Evolutionary conservation across 2,888 invertebrate species (phyloP), one percentile per base, ranked within the genome.

Genomic region (Scaptomyza reducta): DNA sequence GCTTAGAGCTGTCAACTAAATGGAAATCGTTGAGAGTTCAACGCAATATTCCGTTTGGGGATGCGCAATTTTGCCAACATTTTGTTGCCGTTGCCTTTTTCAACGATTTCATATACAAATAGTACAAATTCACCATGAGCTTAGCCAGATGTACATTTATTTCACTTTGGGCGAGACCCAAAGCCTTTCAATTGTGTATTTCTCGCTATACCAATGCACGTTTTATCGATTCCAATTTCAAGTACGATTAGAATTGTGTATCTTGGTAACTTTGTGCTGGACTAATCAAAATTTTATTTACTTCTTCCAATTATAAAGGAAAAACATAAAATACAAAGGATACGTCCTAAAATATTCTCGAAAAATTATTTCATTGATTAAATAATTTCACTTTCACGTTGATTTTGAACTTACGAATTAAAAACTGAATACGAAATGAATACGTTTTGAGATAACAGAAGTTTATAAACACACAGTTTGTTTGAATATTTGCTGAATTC

Each of bases 1-100:
- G 63, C 73, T 75, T 53, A 40, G 38, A 53, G 65, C 62, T 70
- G 70, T 50, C 47, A 73, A 50, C 60, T 64, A 61, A 66, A 57
- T 70, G 53, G 53, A 64, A 70, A 61, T 56, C 45, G 53, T 42
- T 57, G 31, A 1, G 18, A 58, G 14, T 25, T 62, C 27, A 45
- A 42, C 11, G 10, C 35, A 29, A 31, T 55, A 53, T 49, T 70
- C 29, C 16, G 41, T 16, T 33, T 56, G 27, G 38, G 56, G 11
- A 16, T 54, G 27, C 31, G 27, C 11, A 25, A 55, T 14, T 55
- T 55, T 25, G 13, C 67, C 44, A 53, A 70, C 54, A 57, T 45
- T 46, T 29, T 33, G 13, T 41, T 18, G 49, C 14, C 41, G 29
- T 61, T 66, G 60, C 51, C 56, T 40, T 54, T 35, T 10, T 31